Evolutionary conservation across 2,113 vertebrate species (phyloP), one percentile per base, ranked within the genome.

Genomic region (Pelodiscus sinensis): DNA sequence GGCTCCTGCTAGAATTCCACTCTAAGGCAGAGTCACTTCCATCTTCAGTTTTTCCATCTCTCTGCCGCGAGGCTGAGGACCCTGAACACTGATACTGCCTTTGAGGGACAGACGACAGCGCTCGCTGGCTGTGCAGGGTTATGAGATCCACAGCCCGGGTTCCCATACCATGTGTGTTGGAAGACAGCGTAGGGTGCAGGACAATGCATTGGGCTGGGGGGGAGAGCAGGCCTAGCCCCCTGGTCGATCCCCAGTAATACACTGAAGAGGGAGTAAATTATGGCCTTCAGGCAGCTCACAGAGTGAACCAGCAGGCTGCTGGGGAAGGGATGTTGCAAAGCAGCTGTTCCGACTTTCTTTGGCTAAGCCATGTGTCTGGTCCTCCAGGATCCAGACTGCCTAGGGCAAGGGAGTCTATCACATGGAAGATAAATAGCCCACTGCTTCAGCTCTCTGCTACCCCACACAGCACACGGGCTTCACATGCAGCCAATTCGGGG

Each of bases 401-500:
- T 6, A 44, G 44, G 44, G 44, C 6, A 44, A 44, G 44, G 44
- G 44, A 44, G 44, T 44, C 44, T 44, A 44, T 44, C 44, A 4
- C 6, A 6, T 44, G 44, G 44, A 44, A 44, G 44, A 44, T 44
- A 44, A 18, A 18, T n/a, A 68, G 8, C 31, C 31, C 15, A 18
- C 31, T n/a, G 31, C 31, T 62, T 62, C 25, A 62, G 58, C 12
- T 27, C 58, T 7, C 7, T 16, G 0, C 65, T 68, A 18, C 8
- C 29, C 8, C 29, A 18, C 31, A 3, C 2, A 1, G 8, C 4
- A 9, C 7, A 9, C 8, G 65, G 16, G 65, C 8, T n/a, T 68
- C 31, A 16, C 16, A 4, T n/a, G 31, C 65, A n/a, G 31, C 65
- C 16, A 8, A n/a, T 5, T 65, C n/a, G 8, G 16, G 31, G 8